Evolutionary conservation across 64 coral and sea anemone species (phyloP).

Genomic region (Actinia equina): DNA sequence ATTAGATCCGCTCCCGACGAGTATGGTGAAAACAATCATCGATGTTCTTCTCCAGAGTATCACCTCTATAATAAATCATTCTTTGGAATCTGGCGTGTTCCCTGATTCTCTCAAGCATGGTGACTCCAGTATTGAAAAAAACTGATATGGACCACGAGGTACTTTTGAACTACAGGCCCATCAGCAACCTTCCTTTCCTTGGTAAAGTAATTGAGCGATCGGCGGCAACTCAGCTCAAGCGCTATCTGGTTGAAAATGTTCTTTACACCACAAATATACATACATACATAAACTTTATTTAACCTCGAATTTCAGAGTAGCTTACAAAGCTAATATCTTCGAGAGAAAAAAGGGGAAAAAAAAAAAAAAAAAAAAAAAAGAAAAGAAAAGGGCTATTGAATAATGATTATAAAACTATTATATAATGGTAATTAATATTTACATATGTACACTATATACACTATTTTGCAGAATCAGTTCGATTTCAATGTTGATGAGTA

Average conservation of each 20-base stretch:
- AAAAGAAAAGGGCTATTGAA: too few relatives aligned
- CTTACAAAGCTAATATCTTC: too few relatives aligned
- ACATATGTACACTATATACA: too few relatives aligned
- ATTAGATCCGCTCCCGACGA: slow-evolving; percentile 44
- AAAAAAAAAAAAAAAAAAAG: too few relatives aligned
- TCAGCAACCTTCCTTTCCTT: slow-evolving; percentile 29
- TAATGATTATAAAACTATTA: too few relatives aligned
- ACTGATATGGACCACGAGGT: background rate
- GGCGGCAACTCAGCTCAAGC: slow-evolving; percentile 5
- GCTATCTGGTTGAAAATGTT: slow-evolving; percentile 19
- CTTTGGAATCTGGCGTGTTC: background rate
- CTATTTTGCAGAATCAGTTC: too few relatives aligned
- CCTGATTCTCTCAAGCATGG: background rate
- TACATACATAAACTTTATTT: too few relatives aligned
- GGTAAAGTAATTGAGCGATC: background rate
- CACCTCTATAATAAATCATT: background rate
- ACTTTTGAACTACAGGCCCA: slow-evolving; percentile 4
- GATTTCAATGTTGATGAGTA: too few relatives aligned
- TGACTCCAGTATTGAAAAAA: slow-evolving; percentile 31
- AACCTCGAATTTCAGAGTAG: too few relatives aligned
- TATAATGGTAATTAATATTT: too few relatives aligned
- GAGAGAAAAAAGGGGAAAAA: too few relatives aligned
- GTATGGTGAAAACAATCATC: slow-evolving; percentile 22
- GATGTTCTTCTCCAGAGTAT: background rate
- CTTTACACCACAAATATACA: background rate